Percentiles rank a stretch among this genome's conserved stretches.
These are phyloP conservation scores for Rhadina sibilatrix DNA, from an alignment of 2,113 vertebrate genomes.

Conservation along the genomic window DNA sequence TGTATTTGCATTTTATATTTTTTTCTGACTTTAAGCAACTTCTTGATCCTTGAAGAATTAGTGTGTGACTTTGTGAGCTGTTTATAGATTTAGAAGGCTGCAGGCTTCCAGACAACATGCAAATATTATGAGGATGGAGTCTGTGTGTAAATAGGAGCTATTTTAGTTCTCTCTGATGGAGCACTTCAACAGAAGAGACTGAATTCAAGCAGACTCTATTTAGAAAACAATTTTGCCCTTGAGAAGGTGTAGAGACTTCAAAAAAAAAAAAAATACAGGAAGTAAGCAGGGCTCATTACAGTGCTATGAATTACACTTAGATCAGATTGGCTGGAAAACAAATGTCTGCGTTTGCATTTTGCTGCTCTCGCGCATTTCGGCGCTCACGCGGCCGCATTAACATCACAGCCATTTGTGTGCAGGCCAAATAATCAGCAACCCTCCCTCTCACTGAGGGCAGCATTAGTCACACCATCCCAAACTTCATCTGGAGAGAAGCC, in stretches of 20 bases:
- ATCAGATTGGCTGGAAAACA: conserved; percentile 55
- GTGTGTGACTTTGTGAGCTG: not conserved
- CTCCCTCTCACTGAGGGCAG: conserved; percentile 33
- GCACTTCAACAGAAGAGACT: not conserved
- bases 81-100: conserved; percentile 20
- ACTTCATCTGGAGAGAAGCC: not conserved
- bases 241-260: conserved; percentile 31
- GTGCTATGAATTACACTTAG: conserved; percentile 39
- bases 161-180: conserved; percentile 5
- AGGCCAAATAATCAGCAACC: conserved; percentile 34
- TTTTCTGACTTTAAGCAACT: not conserved
- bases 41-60: conserved; percentile 29
- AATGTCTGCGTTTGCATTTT: conserved; percentile 17
- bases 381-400: not conserved
- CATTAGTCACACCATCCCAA: conserved; percentile 31
- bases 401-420: not conserved
- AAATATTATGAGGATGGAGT: not conserved
- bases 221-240: conserved; percentile 61
- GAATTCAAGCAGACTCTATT: not conserved
- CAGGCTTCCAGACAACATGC: not conserved
- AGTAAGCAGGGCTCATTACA: conserved; percentile 23
- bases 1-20: not conserved
- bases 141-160: conserved; percentile 12
- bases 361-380: not conserved
- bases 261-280: conserved; percentile 16